Conservation (phyloP, 2,113 vertebrate species). For the Canis aureus region DNA sequence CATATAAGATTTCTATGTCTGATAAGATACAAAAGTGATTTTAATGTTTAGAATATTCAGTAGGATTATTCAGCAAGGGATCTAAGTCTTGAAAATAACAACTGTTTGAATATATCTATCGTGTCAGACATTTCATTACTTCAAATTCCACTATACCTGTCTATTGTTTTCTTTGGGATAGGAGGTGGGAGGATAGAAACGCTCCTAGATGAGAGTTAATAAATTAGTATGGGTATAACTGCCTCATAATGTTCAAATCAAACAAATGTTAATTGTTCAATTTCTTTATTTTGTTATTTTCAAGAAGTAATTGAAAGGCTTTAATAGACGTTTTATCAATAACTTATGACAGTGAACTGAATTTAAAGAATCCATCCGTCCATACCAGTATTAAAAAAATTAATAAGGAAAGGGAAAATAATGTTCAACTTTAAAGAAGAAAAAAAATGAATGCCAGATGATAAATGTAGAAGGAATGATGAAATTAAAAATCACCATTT, state of each 20-base stretch:
- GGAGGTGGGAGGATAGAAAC: background rate
- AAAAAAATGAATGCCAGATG: background rate
- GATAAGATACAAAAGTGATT: conserved; percentile 44
- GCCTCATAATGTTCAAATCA: conserved; percentile 59
- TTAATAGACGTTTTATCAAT: conserved; percentile 4
- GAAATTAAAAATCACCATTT: background rate
- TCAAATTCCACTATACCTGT: conserved; percentile 16
- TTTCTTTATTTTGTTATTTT: conserved; percentile 58
- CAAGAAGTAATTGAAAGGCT: conserved; percentile 41
- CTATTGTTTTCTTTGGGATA: background rate
- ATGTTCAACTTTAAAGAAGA: background rate
- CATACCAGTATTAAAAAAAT: background rate
- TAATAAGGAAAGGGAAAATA: background rate
- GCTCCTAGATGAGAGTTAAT: conserved; percentile 20
- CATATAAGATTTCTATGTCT: background rate
- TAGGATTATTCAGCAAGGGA: background rate
- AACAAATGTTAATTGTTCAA: conserved; percentile 18
- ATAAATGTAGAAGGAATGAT: background rate
- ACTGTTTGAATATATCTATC: conserved; percentile 5
- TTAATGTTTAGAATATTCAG: conserved; percentile 59
- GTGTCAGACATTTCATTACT: background rate
- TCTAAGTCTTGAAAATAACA: conserved; percentile 9
- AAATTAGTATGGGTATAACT: conserved; percentile 12
- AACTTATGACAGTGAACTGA: background rate
- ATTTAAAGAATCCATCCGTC: conserved; percentile 34